These are phyloP conservation scores for Cyanocitta stelleri DNA, from an alignment of 2,113 vertebrate genomes.

Conservation along the genomic window DNA sequence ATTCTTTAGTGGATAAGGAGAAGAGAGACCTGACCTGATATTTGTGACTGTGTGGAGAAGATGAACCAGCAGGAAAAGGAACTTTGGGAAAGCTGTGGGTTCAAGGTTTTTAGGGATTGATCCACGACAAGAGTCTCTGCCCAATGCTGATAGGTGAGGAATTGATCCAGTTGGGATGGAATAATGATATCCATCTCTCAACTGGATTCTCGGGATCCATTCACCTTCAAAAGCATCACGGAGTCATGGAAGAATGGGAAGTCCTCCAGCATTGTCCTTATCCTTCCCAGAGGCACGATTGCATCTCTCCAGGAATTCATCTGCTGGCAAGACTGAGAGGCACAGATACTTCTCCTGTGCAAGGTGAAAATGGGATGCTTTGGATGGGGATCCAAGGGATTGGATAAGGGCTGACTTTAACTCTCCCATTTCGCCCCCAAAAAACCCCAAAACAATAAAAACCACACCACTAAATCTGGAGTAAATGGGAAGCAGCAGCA, in stretches of 20 bases:
- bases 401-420: neutral
- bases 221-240: neutral
- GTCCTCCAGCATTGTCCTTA: rapidly evolving
- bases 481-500: neutral
- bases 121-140: neutral
- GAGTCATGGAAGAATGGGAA: neutral
- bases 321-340: neutral
- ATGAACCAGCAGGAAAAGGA: neutral
- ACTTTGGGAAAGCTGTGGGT: neutral
- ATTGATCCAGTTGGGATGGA: neutral
- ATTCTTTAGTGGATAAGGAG: neutral
- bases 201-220: neutral
- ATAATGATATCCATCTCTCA: too few species aligned
- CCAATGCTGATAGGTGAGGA: neutral
- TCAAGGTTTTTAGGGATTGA: neutral
- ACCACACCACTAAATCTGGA: rapidly evolving
- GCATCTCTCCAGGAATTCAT: neutral
- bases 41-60: neutral
- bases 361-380: neutral
- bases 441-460: neutral
- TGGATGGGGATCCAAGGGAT: neutral
- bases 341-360: neutral
- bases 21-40: neutral
- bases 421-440: neutral
- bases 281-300: neutral